Evolutionary conservation across 1,140 invertebrate genomes (phyloP), one percentile per base, ranked within the genome.

Genomic region (Macrostomum lignano): DNA sequence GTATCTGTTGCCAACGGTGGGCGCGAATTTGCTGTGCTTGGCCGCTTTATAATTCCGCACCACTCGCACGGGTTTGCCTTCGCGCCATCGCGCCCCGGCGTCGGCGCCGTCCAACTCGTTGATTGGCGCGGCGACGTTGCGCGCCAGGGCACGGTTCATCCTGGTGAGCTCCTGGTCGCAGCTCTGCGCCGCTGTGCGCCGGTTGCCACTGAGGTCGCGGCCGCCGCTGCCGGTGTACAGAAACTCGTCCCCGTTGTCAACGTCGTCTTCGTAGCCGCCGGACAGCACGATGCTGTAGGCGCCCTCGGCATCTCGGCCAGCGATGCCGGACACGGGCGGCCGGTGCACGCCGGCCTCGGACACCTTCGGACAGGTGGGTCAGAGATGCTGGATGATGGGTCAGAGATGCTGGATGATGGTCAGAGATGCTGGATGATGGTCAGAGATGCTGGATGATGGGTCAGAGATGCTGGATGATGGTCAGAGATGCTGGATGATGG

Each of bases 221-320:
- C 74, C 74, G 10, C 74, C 74, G 44, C 71, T 72, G 19, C 73
- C 75, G 2, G 74, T 78, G 45, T 78, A 79, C 1, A 67, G 65
- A 47, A 82, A 77, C 46, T 73, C 68, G 19, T 73, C 66, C 0
- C 77, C 77, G 41, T 72, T 62, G 49, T 81, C 75, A 51, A 77
- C 75, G 52, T 77, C 74, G n/a, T n/a, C n/a, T n/a, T n/a, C n/a
- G n/a, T n/a, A n/a, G n/a, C n/a, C n/a, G n/a, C n/a, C n/a, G n/a
- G n/a, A n/a, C n/a, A n/a, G n/a, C n/a, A 78, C 74, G 36, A 79
- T 68, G 35, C 74, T 77, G 50, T 69, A 78, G 0, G 74, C 74
- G 15, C 73, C 74, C 26, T 72, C 67, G 7, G 65, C 65, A 44
- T 71, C 71, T 21, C 72, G 61, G 0, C 75, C 76, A 49, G 75